Evolutionary conservation across 2,797 vertebrate genomes (phyloP).

Genomic region (Chloroceryle amazona): DNA sequence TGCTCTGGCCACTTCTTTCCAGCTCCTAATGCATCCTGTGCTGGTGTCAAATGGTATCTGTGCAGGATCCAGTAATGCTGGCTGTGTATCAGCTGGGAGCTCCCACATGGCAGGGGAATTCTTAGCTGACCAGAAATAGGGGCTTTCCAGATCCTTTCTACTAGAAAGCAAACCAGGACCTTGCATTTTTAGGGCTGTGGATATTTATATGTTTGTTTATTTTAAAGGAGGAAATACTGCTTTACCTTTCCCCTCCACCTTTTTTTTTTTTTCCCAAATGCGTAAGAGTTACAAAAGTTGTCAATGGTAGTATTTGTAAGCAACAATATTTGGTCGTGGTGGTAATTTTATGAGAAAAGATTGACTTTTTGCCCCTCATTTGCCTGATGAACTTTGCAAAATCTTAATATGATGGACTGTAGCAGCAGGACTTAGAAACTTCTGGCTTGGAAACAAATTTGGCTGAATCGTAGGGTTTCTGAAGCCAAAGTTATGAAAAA

Average conservation of each 20-base stretch:
- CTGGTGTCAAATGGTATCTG: slow-evolving; percentile 28
- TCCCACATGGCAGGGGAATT: not conserved
- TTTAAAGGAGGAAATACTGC: not conserved
- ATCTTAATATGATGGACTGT: slow-evolving; percentile 27
- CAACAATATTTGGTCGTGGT: not conserved
- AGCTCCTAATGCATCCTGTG: slow-evolving; percentile 41
- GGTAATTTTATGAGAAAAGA: slow-evolving; percentile 49
- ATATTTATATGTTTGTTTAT: slow-evolving; percentile 23
- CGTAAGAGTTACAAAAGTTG: not conserved
- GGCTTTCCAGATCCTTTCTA: slow-evolving; percentile 36
- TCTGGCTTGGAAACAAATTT: slow-evolving; percentile 65
- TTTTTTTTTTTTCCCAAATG: not conserved
- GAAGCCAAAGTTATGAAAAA: slow-evolving; percentile 74
- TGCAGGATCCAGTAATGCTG: slow-evolving; percentile 28
- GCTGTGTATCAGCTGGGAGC: slow-evolving; percentile 25
- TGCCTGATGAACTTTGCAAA: slow-evolving; percentile 45
- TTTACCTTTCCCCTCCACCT: not conserved
- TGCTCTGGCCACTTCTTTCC: slow-evolving; percentile 39
- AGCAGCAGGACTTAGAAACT: slow-evolving; percentile 39
- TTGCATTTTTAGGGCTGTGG: not conserved
- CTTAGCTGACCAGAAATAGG: slow-evolving; percentile 12
- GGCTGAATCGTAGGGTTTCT: slow-evolving; percentile 54
- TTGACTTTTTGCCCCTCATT: slow-evolving; percentile 56
- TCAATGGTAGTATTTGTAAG: slow-evolving; percentile 4
- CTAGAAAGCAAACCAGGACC: slow-evolving; percentile 18